A percentile compares a stretch with the other conserved stretches of the same genome.
phyloP scores from a whole-genome alignment of 2,888 invertebrate species.

The Augiades crinisus region DNA sequence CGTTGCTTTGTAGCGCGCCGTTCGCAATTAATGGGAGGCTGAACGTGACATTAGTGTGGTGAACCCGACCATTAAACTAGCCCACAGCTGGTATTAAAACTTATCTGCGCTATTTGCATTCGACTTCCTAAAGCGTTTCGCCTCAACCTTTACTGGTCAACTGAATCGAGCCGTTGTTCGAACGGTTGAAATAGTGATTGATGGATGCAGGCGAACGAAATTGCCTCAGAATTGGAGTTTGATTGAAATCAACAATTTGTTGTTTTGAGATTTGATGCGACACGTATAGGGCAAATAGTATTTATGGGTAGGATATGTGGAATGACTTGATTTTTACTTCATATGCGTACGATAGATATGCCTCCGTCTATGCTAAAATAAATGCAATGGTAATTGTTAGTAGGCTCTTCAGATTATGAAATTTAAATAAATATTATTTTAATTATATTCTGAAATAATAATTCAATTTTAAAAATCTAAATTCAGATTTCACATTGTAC shows the following conservation, averaged over 20 bases:
- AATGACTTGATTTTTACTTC: too few species aligned
- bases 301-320: too few species aligned
- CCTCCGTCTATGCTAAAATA: too few species aligned
- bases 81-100: slow-evolving; percentile 72
- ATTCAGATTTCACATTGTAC: too few species aligned
- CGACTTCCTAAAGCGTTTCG: slow-evolving; percentile 71
- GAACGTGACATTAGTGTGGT: slow-evolving; percentile 78
- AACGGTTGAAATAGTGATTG: slow-evolving; percentile 38
- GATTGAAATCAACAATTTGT: slow-evolving; percentile 30
- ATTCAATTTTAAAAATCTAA: too few species aligned
- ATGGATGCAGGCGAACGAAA: slow-evolving; percentile 38
- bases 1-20: slow-evolving; percentile 60
- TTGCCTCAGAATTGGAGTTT: slow-evolving; percentile 35
- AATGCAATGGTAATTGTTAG: too few species aligned
- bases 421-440: too few species aligned
- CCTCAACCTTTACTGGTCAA: slow-evolving; percentile 45
- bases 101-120: slow-evolving; percentile 78
- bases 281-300: too few species aligned
- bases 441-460: too few species aligned
- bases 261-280: background rate
- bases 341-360: too few species aligned
- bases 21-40: slow-evolving; percentile 73
- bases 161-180: slow-evolving; percentile 34
- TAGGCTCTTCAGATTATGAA: too few species aligned
- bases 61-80: slow-evolving; percentile 70